These are phyloP conservation scores for Chaetops frenatus DNA, from an alignment of 2,113 vertebrate genomes.

Conservation along the genomic window DNA sequence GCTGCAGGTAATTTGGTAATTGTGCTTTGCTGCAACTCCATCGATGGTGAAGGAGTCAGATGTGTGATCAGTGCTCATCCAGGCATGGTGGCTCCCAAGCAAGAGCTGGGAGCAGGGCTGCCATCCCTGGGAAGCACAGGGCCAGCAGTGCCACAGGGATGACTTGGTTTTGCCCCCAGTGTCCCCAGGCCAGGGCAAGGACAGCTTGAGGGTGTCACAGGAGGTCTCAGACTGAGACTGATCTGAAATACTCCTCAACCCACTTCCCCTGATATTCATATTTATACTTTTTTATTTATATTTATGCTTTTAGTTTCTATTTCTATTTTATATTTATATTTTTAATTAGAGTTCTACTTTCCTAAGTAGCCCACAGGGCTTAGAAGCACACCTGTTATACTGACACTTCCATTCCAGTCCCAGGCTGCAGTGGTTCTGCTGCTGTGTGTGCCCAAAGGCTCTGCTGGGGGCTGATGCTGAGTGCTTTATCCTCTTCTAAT, in stretches of 20 bases:
- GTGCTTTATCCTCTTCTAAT: not conserved
- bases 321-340: not conserved
- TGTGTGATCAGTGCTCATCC: not conserved
- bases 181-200: not conserved
- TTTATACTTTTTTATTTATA: not conserved
- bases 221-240: not conserved
- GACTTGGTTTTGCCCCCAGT: not conserved
- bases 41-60: not conserved
- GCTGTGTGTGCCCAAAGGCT: not conserved
- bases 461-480: not conserved
- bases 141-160: not conserved
- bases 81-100: not conserved
- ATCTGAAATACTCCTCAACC: not conserved
- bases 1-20: not conserved
- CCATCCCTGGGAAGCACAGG: not conserved
- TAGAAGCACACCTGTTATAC: not conserved
- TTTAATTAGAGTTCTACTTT: too few relatives aligned
- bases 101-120: not conserved
- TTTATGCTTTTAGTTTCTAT: too few relatives aligned
- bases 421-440: not conserved
- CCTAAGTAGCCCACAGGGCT: not conserved
- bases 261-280: not conserved
- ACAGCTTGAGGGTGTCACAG: rapidly evolving
- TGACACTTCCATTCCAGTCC: not conserved
- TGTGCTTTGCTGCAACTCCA: not conserved